A percentile compares a stretch with the other conserved stretches of the same genome.
phyloP scores from a whole-genome alignment of 2,113 vertebrate species.

The Polypterus bichir region DNA sequence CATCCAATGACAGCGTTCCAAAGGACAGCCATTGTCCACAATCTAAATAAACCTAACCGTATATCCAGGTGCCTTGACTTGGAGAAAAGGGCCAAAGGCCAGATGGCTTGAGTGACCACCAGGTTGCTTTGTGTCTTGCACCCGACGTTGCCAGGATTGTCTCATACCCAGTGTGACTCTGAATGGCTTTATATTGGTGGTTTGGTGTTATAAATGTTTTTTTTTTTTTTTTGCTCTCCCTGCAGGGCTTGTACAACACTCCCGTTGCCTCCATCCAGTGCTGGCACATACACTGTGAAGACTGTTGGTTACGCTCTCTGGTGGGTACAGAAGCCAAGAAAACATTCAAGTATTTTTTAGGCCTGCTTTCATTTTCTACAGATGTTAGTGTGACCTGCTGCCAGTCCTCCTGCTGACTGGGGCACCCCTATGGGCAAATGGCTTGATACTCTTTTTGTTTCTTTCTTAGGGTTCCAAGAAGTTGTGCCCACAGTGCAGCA shows the following conservation, averaged over 20 bases:
- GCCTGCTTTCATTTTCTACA: too few relatives aligned
- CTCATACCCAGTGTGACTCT: too few relatives aligned
- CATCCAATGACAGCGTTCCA: too few relatives aligned
- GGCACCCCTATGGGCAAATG: not conserved
- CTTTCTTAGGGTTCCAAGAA: slow-evolving; percentile 88
- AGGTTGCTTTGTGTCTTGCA: too few relatives aligned
- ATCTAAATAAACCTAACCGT: too few relatives aligned
- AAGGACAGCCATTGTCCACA: too few relatives aligned
- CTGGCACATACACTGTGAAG: slow-evolving; percentile 70
- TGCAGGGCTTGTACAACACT: slow-evolving; percentile 53
- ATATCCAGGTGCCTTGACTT: too few relatives aligned
- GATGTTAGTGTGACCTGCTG: not conserved
- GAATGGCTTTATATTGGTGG: too few relatives aligned
- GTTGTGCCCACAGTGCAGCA: slow-evolving; percentile 97
- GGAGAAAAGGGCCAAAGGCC: too few relatives aligned
- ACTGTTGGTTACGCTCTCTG: slow-evolving; percentile 64
- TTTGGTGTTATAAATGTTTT: not conserved
- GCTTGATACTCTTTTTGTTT: slow-evolving; percentile 6
- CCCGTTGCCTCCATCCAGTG: slow-evolving; percentile 66
- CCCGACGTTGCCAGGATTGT: too few relatives aligned
- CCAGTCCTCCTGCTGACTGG: not conserved
- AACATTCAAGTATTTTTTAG: too few relatives aligned
- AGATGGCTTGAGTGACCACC: too few relatives aligned
- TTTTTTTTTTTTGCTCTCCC: not conserved
- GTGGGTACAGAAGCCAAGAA: slow-evolving; percentile 27